phyloP scores from a whole-genome alignment of 2,888 invertebrate genomes.

The Bellardia bayeri region DNA sequence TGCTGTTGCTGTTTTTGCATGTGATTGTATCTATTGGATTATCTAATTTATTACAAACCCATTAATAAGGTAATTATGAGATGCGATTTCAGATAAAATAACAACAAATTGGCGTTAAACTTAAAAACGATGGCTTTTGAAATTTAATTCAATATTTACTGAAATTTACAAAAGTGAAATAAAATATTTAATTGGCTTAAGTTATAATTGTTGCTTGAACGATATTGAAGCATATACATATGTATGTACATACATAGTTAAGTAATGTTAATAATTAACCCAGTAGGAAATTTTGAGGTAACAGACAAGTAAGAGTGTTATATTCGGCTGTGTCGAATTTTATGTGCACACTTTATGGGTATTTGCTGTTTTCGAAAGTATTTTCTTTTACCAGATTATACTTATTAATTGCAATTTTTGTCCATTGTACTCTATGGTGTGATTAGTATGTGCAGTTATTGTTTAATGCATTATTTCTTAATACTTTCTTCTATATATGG shows the following conservation, averaged over 20 bases:
- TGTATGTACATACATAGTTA: not conserved
- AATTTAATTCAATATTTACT: slow-evolving; percentile 24
- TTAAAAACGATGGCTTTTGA: not conserved
- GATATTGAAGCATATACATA: not conserved
- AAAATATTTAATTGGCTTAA: slow-evolving; percentile 20
- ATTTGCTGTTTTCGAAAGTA: not conserved
- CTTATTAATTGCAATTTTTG: too few species aligned
- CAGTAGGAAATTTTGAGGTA: not conserved
- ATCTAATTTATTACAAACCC: slow-evolving; percentile 46
- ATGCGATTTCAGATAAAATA: slow-evolving; percentile 4
- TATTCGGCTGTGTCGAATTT: too few species aligned
- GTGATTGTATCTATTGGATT: slow-evolving; percentile 46
- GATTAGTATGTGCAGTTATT: too few species aligned
- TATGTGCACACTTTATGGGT: too few species aligned
- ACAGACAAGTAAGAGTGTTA: too few species aligned
- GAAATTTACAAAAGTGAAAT: not conserved
- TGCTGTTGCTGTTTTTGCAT: slow-evolving; percentile 28
- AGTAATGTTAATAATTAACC: not conserved
- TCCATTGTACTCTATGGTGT: too few species aligned
- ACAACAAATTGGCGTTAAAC: not conserved
- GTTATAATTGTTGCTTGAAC: not conserved
- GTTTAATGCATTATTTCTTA: too few species aligned
- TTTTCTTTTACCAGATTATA: not conserved
- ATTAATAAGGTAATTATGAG: slow-evolving; percentile 53
- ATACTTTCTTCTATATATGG: too few species aligned